Evolutionary conservation across 1,140 invertebrate species (phyloP).

Genomic region (Pseudomyrmex concolor): DNA sequence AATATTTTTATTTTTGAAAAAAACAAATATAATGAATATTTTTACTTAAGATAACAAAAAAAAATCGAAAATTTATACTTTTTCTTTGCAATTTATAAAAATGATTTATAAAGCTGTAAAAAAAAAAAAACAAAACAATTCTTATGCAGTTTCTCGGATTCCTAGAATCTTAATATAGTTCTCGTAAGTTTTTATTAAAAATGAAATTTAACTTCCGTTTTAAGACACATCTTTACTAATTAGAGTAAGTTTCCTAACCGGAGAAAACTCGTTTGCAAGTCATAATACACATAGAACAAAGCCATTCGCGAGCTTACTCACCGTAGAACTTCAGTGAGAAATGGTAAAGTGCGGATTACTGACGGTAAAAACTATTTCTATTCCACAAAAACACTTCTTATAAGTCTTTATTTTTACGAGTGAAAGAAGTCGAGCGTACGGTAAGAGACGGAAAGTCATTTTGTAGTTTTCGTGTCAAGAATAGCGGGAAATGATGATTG

Average conservation of each 20-base stretch:
- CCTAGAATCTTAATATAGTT: too few relatives aligned
- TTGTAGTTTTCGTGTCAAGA: conserved; percentile 28
- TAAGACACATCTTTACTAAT: background rate
- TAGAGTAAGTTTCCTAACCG: background rate
- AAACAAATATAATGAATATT: too few relatives aligned
- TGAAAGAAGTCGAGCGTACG: background rate
- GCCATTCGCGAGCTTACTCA: conserved; percentile 6
- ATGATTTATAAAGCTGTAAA: too few relatives aligned
- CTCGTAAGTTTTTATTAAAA: background rate
- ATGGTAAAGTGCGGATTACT: conserved; percentile 29
- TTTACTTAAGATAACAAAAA: too few relatives aligned
- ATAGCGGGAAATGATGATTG: conserved; percentile 27
- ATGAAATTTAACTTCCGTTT: too few relatives aligned
- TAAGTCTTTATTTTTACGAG: conserved; percentile 33
- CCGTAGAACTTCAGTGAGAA: conserved; percentile 1
- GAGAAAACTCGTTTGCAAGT: conserved; percentile 8
- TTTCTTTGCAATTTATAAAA: too few relatives aligned
- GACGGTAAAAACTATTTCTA: conserved; percentile 20
- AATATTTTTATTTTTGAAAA: too few relatives aligned
- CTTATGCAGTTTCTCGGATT: too few relatives aligned
- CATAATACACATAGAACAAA: conserved; percentile 3
- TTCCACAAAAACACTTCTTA: conserved; percentile 19
- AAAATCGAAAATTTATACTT: too few relatives aligned
- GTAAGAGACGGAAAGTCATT: background rate
- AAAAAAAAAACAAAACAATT: too few relatives aligned